A percentile compares a stretch with the other conserved stretches of the same genome.
These are phyloP conservation scores for Morone saxatilis DNA, from an alignment of 2,113 vertebrate genomes.

Conservation along the genomic window DNA sequence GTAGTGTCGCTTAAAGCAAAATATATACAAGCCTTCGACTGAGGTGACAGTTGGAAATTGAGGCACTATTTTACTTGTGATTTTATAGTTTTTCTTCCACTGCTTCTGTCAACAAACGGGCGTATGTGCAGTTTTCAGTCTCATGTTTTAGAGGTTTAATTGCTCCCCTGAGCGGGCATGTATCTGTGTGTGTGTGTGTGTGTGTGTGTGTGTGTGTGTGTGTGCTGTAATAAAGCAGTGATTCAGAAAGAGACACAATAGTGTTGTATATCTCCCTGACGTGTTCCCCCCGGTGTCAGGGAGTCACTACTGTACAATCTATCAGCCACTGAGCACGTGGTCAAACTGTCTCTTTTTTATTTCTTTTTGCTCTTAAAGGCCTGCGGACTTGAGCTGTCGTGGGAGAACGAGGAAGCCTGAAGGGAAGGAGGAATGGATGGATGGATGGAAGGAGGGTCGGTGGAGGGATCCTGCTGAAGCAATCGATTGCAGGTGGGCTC, in stretches of 20 bases:
- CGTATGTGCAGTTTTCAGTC: conserved; percentile 37
- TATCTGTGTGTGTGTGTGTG: conserved; percentile 11
- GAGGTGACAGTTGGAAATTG: no score
- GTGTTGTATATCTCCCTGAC: conserved; percentile 37
- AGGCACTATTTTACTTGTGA: no score
- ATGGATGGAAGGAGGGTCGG: background rate
- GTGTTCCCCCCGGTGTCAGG: conserved; percentile 20
- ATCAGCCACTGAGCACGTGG: conserved; percentile 36
- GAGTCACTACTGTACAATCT: conserved; percentile 46
- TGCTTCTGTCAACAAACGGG: conserved; percentile 14
- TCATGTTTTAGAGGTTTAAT: conserved; percentile 54
- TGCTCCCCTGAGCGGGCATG: conserved; percentile 44
- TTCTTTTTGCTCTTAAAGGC: background rate
- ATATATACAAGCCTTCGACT: background rate
- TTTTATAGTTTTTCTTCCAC: background rate
- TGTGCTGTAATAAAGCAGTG: conserved; percentile 33
- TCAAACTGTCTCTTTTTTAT: background rate
- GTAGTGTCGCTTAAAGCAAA: background rate
- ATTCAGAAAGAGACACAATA: conserved; percentile 48
- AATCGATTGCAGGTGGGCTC: conserved; percentile 27
- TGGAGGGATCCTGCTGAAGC: conserved; percentile 32
- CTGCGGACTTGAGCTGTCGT: conserved; percentile 26
- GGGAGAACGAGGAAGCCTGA: background rate
- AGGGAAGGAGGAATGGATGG: background rate
- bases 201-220: background rate